Percentiles rank a stretch among this genome's conserved stretches.
phyloP scores from a whole-genome alignment of 2,888 invertebrate genomes.

The Ectobius pallidus region DNA sequence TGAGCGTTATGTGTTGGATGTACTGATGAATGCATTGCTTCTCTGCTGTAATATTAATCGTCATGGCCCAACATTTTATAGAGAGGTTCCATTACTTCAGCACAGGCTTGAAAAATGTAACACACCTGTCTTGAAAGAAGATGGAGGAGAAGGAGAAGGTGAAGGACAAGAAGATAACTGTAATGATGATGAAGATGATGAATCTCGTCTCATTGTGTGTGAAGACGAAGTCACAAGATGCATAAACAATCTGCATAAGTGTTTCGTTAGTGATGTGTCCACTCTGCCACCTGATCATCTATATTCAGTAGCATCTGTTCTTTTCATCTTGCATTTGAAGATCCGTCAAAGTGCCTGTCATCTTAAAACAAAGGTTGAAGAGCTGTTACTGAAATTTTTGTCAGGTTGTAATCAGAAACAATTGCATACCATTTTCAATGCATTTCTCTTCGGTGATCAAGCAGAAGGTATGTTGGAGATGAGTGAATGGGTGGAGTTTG shows the following conservation, averaged over 20 bases:
- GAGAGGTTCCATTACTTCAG: constrained; percentile 24
- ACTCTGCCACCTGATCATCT: constrained; percentile 50
- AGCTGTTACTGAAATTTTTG: constrained; percentile 44
- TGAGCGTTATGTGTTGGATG: constrained; percentile 50
- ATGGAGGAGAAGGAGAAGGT: not conserved
- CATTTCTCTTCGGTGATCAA: constrained; percentile 51
- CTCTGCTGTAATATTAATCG: constrained; percentile 27
- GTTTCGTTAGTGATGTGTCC: constrained; percentile 52
- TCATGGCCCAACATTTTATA: constrained; percentile 30
- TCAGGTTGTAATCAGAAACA: constrained; percentile 44
- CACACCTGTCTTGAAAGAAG: not conserved
- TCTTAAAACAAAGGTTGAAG: constrained; percentile 45
- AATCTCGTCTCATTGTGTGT: constrained; percentile 33
- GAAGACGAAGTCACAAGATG: constrained; percentile 52
- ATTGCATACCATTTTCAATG: constrained; percentile 49
- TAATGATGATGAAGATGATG: too few relatives aligned
- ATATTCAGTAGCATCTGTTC: constrained; percentile 47
- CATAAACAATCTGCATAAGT: constrained; percentile 52
- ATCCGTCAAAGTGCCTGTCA: constrained; percentile 45
- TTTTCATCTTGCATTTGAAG: constrained; percentile 49
- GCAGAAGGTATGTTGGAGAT: constrained; percentile 46
- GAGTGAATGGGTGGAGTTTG: constrained; percentile 49
- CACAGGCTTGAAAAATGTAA: constrained; percentile 7
- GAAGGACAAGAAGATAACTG: not conserved
- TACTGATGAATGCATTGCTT: constrained; percentile 51